These are phyloP conservation scores for Mola mola DNA, from an alignment of 2,113 vertebrate genomes.

Conservation along the genomic window DNA sequence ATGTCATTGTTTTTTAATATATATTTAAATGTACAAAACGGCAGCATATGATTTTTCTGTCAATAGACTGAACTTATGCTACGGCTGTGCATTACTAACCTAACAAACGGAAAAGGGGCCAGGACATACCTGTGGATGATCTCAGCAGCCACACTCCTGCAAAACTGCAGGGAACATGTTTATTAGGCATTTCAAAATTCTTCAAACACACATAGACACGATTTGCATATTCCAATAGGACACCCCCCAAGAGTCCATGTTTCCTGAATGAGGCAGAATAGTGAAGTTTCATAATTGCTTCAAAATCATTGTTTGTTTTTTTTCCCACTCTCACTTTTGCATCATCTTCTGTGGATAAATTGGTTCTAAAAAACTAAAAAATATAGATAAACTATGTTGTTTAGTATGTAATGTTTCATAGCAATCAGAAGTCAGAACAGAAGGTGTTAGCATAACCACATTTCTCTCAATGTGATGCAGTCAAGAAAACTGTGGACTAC, in stretches of 20 bases:
- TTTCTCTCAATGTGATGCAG: conserved; percentile 19
- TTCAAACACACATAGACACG: too few relatives aligned
- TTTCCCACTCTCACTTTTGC: too few relatives aligned
- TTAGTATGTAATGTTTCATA: not conserved
- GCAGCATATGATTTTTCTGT: conserved; percentile 2
- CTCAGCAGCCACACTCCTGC: conserved; percentile 1
- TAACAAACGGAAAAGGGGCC: conserved; percentile 1
- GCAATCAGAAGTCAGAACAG: conserved; percentile 5
- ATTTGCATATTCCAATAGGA: too few relatives aligned
- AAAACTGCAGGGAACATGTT: conserved; percentile 25
- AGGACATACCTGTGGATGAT: conserved; percentile 1
- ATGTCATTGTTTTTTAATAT: too few relatives aligned
- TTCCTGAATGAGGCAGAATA: too few relatives aligned
- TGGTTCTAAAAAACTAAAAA: too few relatives aligned
- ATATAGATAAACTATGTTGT: too few relatives aligned
- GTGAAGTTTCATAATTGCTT: conserved; percentile 15
- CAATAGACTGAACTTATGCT: conserved; percentile 3
- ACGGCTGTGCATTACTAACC: conserved; percentile 7
- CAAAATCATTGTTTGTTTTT: too few relatives aligned
- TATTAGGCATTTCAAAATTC: conserved; percentile 48
- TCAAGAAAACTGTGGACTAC: conserved; percentile 22
- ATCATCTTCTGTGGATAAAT: too few relatives aligned
- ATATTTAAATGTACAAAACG: too few relatives aligned
- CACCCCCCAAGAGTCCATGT: conserved; percentile 1
- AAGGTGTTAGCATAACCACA: conserved; percentile 21